phyloP scores from a whole-genome alignment of 64 coral and sea anemone species.

The Montipora sp. region DNA sequence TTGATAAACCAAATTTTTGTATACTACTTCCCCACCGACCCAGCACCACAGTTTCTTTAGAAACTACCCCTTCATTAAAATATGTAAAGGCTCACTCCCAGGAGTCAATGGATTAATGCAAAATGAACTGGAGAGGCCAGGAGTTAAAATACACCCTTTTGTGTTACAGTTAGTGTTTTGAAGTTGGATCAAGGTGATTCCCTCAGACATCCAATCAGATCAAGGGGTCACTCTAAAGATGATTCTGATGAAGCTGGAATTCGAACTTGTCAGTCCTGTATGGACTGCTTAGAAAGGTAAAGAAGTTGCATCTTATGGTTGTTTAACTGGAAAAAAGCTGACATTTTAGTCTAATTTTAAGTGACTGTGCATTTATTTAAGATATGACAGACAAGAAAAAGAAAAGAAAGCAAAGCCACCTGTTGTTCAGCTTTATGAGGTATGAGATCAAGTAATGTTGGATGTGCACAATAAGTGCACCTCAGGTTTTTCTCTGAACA shows the following conservation, averaged over 20 bases:
- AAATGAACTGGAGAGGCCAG: too few species aligned
- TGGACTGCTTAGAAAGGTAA: slow-evolving; percentile 84
- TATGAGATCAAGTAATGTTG: slow-evolving; percentile 1
- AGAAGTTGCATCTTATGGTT: too few species aligned
- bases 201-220: slow-evolving; percentile 13
- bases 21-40: too few species aligned
- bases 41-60: too few species aligned
- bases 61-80: too few species aligned
- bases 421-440: slow-evolving; percentile 89
- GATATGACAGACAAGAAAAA: slow-evolving; percentile 86
- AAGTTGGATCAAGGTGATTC: slow-evolving; percentile 66
- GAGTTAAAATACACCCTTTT: not conserved
- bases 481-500: too few species aligned
- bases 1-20: too few species aligned
- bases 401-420: slow-evolving; percentile 80
- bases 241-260: slow-evolving; percentile 85
- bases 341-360: too few species aligned
- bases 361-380: not conserved
- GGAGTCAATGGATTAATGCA: too few species aligned
- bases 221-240: slow-evolving; percentile 64
- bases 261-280: slow-evolving; percentile 81
- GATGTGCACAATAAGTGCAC: too few species aligned
- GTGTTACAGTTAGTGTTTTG: slow-evolving; percentile 38
- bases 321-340: too few species aligned
- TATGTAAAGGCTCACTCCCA: too few species aligned